A percentile compares a stretch with the other conserved stretches of the same genome.
Evolutionary conservation across 1,140 invertebrate genomes (phyloP).

Genomic region (Drosophila saltans): DNA sequence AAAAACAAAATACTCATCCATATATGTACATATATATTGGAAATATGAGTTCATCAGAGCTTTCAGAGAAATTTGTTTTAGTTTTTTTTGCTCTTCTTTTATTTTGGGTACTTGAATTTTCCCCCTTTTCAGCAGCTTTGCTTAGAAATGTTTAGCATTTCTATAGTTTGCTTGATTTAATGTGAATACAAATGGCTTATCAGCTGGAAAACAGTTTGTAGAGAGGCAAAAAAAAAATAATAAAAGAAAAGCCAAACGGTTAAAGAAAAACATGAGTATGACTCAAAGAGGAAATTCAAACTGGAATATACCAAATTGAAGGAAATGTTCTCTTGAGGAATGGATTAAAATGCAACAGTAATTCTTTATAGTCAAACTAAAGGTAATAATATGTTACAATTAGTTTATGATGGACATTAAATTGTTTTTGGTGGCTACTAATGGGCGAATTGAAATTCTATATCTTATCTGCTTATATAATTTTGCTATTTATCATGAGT

Average conservation of each 20-base stretch:
- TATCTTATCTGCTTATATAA: neutral
- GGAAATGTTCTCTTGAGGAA: neutral
- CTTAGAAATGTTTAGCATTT: slow-evolving; percentile 34
- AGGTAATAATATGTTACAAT: too few species aligned
- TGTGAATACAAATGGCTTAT: slow-evolving; percentile 71
- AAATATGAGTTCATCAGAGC: slow-evolving; percentile 8
- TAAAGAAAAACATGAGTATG: neutral
- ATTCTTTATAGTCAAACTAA: neutral
- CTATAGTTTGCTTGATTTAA: slow-evolving; percentile 57
- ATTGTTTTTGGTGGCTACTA: neutral
- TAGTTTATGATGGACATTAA: too few species aligned
- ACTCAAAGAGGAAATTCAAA: neutral
- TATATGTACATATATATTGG: neutral
- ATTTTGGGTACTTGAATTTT: slow-evolving; percentile 33
- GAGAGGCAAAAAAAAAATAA: neutral
- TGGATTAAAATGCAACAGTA: too few species aligned
- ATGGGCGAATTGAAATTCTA: neutral
- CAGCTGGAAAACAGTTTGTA: slow-evolving; percentile 23
- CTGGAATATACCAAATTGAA: neutral
- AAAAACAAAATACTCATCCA: neutral
- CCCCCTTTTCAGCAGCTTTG: neutral
- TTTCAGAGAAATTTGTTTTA: neutral
- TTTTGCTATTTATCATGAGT: neutral
- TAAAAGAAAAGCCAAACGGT: neutral
- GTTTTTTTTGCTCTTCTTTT: slow-evolving; percentile 30